Base-by-base conservation (phyloP, 2,797 vertebrate species). In the Argyrosomus regius region DNA sequence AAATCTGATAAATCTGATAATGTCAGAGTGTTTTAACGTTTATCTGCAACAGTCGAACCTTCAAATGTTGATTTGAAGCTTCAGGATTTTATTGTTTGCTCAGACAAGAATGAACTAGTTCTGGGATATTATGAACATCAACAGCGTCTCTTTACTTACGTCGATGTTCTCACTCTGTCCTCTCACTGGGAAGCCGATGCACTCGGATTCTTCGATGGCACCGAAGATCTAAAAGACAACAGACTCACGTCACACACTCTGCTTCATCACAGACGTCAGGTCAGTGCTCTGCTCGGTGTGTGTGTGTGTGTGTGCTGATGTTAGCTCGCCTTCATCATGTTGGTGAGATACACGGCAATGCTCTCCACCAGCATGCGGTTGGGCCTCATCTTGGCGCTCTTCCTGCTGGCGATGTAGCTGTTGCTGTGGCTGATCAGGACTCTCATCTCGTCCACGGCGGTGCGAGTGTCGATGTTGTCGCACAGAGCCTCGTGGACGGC, bases 401-500 rank as follows among this genome's bases (percentile, higher is more conserved):
- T 99, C 89, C 94, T 97, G 80, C 89, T 65, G 6, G 97, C 98
- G 64, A 98, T 94, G 90, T 99, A 99, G 65, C 94, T 96, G 94
- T 99, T 99, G 90, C 96, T 96, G 77, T 96, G 97, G 84, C 95
- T 80, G 49, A 99, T 97, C 68, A 99, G 94, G 0, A 95, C 89
- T 12, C 98, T 95, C 96, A 99, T 96, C 87, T 99, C 98, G 84
- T 99, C 98, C 94, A 99, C 82, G 77, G 90, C 96, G 0, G 93
- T 89, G 72, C 97, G 97, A 0, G 98, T 99, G 90, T 99, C 98
- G 20, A 99, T 59, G 67, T 97, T 99, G 86, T 99, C 98, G 48
- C 98, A 99, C 78, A 99, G 93, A 0, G 98, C 98, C 81, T 91
- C 91, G 0, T 99, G 97, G n/a, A 99, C 81, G 0, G 94, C 91